Conservation (phyloP, 1,140 invertebrate genomes). For the Drosophila ercepeae region DNA sequence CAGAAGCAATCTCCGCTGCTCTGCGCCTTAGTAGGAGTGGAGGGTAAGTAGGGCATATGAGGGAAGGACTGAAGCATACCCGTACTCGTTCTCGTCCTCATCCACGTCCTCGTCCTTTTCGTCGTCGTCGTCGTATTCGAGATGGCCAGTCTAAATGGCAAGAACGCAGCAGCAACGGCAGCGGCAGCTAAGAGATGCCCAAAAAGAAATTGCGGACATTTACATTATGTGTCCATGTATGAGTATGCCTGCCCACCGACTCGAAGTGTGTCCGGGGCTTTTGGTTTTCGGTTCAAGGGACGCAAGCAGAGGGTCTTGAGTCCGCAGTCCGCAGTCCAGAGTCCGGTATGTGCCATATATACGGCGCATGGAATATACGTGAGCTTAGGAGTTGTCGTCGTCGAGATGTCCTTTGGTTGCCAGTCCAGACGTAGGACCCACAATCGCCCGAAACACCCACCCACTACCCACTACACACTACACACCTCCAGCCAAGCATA, state of each 20-base stretch:
- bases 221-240: conserved; percentile 81
- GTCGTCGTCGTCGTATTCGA: conserved; percentile 55
- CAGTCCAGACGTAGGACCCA: conserved; percentile 63
- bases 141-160: conserved; percentile 70
- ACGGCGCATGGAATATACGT: conserved; percentile 58
- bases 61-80: background rate
- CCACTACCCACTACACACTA: background rate
- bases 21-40: conserved; percentile 52
- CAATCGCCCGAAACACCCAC: conserved; percentile 43
- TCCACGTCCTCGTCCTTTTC: background rate
- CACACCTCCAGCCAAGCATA: background rate
- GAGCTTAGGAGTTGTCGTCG: conserved; percentile 66
- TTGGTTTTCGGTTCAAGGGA: conserved; percentile 13
- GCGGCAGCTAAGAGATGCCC: conserved; percentile 78
- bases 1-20: conserved; percentile 79
- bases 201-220: conserved; percentile 83
- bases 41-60: background rate
- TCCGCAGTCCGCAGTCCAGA: conserved; percentile 1
- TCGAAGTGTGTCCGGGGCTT: conserved; percentile 36
- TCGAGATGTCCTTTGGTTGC: conserved; percentile 75
- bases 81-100: conserved; percentile 3
- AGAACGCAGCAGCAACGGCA: conserved; percentile 53
- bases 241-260: conserved; percentile 45
- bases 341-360: conserved; percentile 45
- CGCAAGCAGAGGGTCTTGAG: background rate